Base-by-base conservation (phyloP, 2,797 vertebrate genomes). In the Oreortyx pictus region DNA sequence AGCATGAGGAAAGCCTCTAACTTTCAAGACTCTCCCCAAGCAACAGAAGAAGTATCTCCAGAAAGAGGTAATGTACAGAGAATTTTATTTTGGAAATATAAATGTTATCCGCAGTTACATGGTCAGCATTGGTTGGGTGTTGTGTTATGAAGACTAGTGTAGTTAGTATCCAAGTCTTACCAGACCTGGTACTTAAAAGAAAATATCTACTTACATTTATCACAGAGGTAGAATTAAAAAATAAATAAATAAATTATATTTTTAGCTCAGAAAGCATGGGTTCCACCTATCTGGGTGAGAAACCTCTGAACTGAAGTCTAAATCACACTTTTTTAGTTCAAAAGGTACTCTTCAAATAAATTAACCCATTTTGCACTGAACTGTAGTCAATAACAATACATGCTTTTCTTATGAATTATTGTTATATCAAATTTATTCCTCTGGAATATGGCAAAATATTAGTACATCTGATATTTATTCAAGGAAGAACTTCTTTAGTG, bases 51-150 rank as follows among this genome's bases (percentile, higher is more conserved):
- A 70, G 31, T 77, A 76, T 75, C 41, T 3, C 65, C 78, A 70
- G 62, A 33, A 23, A 0, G 72, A 96, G 96, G 95, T 96, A 95
- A 93, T 6, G 49, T 72, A 66, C 68, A 25, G 23, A 91, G 8
- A 29, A 43, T 67, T 87, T 65, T 16, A 79, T 72, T 89, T 82
- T 18, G 15, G 2, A 37, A 16, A 68, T 50, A 56, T n/a, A 77
- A 29, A 47, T 80, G 79, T 88, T 68, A 39, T 54, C 35, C 29
- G 5, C 8, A 56, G 11, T 29, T 18, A 18, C 20, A 77, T 57
- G 33, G 8, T 25, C 23, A 18, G 49, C 14, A 44, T 11, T 62
- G 14, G 49, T 4, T 54, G 15, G 41, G 41, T 8, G 43, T 7
- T 61, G 14, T 54, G 44, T 29, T 82, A 11, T 12, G 37, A 71